Base-by-base conservation (phyloP, 2,797 vertebrate genomes). In the Oryzias sinensis region DNA sequence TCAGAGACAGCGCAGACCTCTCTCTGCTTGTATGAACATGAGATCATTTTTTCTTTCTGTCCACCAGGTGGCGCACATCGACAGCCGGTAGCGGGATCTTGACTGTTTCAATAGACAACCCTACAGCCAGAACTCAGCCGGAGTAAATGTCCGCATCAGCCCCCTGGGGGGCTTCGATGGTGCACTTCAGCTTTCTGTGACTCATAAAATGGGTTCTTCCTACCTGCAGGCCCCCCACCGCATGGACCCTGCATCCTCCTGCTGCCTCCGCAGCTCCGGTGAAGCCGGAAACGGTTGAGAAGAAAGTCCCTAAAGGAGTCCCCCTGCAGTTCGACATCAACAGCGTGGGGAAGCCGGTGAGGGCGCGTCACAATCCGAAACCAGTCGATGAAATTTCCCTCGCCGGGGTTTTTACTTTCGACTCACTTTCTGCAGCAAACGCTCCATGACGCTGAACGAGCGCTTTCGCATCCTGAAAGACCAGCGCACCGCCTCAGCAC, bases 301-400 rank as follows among this genome's bases (percentile, higher is more conserved):
- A 93, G 83, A 97, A 95, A 80, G 77, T 93, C 52, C 96, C 97
- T 14, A 98, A 97, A 93, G 97, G 97, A 17, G 96, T 99, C 25
- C 89, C 94, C 4, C 74, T 99, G 65, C 93, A 98, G 65, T 99
- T 98, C 77, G 96, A 99, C 78, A 99, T 99, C 75, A 98, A 98
- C 85, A 98, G 96, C 67, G 96, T 99, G 59, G 95, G 94, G 58
- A 99, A 97, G 85, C 95, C 96, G 91, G 96, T 98, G 63, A 85
- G 84, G 2, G 6, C 14, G 11, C 6, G 3, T 22, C 18, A 0
- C 24, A 13, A n/a, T 11, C 16, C 5, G 27, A 13, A 53, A n/a
- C 1, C 14, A 20, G 15, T 14, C n/a, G 8, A 5, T 29, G 25
- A 17, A 27, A 7, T 33, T 17, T 29, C 9, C n/a, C 2, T 44